These are phyloP conservation scores for Prionailurus bengalensis DNA, from an alignment of 2,113 vertebrate genomes.

Conservation along the genomic window DNA sequence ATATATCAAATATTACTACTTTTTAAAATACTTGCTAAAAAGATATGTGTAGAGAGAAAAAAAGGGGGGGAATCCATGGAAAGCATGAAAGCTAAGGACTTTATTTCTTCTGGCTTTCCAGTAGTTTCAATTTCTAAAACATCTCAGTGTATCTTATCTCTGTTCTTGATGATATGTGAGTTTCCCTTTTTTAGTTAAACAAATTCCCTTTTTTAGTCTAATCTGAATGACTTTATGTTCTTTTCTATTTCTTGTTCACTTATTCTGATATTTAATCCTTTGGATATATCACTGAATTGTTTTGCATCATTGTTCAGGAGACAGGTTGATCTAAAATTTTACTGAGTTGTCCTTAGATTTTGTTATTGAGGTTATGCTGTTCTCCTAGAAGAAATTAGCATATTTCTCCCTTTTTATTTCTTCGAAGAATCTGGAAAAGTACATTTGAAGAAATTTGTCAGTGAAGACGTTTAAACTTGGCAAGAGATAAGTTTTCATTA, in stretches of 20 bases:
- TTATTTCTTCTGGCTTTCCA: background rate
- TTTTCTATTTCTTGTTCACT: background rate
- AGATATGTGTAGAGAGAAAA: background rate
- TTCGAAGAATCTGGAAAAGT: background rate
- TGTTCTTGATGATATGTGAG: background rate
- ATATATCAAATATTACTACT: background rate
- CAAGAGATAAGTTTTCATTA: conserved; percentile 15
- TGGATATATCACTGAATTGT: background rate
- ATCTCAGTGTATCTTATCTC: background rate
- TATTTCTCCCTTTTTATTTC: background rate
- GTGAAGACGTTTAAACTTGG: background rate
- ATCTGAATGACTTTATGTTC: background rate
- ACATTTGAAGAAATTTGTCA: background rate
- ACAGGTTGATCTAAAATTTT: background rate
- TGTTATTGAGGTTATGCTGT: background rate
- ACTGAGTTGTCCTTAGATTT: background rate
- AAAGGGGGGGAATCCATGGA: background rate
- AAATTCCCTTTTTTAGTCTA: background rate
- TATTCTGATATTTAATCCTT: background rate
- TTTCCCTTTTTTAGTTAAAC: background rate
- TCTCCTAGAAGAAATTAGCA: background rate
- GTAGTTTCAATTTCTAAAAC: background rate
- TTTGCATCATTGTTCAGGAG: background rate
- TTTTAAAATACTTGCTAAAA: background rate
- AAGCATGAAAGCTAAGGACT: background rate